Base-by-base conservation (phyloP, 2,797 vertebrate species). In the Hydrophis major region DNA sequence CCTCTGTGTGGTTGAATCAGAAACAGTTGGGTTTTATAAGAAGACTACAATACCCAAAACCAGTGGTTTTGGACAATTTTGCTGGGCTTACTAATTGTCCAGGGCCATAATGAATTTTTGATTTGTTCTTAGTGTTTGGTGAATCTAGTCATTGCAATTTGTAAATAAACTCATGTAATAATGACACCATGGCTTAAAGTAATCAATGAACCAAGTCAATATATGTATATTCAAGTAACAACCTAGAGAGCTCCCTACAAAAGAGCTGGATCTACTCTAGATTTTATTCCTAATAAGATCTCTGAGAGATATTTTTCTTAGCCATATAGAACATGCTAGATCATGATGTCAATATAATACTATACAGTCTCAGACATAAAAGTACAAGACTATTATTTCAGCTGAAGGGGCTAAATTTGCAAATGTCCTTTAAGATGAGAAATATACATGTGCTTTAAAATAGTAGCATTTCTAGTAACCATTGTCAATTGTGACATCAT, bases 211-310 rank as follows among this genome's bases (percentile, higher is more conserved):
- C 74, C 8, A 47, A 83, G 20, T 83, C 74, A 83, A 42, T 83
- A 37, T 83, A 83, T 78, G 37, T 83, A 83, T 25, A 18, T 42
- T 78, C 37, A 78, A 42, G 20, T 78, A 63, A 16, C 18, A 89
- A 2, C 4, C 66, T 32, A 53, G 4, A 4, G n/a, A 2, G 47
- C 4, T 27, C 56, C 60, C 0, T 0, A 2, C 16, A 92, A n/a
- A 20, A 18, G 47, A 1, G 13, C 0, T 22, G 74, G 10, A 42
- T 69, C 92, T 0, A 0, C 63, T 91, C 83, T n/a, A 6, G 0
- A 4, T 11, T 20, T 2, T 42, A 56, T 90, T 42, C 25, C 86
- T 57, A 56, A 60, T 50, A 53, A 25, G 16, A n/a, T 61, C 10
- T 57, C 14, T 10, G 25, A 25, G 1, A 37, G 27, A 13, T 42